Evolutionary conservation across 2,888 invertebrate species (phyloP), one percentile per base, ranked within the genome.

Genomic region (Troides aeacus): DNA sequence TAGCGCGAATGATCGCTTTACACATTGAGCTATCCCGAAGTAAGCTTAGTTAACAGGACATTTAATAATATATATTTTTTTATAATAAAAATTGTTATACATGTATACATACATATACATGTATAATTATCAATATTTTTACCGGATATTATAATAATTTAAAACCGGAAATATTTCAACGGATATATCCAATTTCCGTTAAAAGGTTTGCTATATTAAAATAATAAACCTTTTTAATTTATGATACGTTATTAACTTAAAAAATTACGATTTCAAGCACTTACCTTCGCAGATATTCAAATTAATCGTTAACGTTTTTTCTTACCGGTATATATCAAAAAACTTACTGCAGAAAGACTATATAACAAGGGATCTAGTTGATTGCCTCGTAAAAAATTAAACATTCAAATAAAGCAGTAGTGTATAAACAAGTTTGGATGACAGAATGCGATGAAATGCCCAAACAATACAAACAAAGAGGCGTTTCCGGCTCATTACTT

Each of bases 401-500:
- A 62, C 50, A 42, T 53, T 8, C 53, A 39, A 63, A 59, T 23
- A 30, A 46, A 62, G 62, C 39, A 17, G 36, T 61, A 39, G 50
- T 39, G 62, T 56, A 61, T 21, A 62, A 67, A 71, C 68, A 69
- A 68, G 72, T 73, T 73, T 42, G 24, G 63, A 62, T 60, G 61
- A 24, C 59, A n/a, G 53, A 64, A 15, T 57, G 61, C n/a, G 59
- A 64, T 65, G 60, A 66, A 63, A 42, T 56, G 61, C 66, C 30
- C 57, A 1, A 60, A 73, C 72, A 73, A 73, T 67, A 66, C 46
- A 63, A 70, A 72, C 70, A 70, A 69, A 74, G 77, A 76, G 80
- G 83, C 80, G 83, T 82, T 84, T 85, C 83, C 83, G 81, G 79
- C 76, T 86, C 86, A 86, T 87, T 86, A 85, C 82, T 77, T 75